These are phyloP conservation scores for Uria aalge DNA, from an alignment of 2,113 vertebrate genomes.

Conservation along the genomic window DNA sequence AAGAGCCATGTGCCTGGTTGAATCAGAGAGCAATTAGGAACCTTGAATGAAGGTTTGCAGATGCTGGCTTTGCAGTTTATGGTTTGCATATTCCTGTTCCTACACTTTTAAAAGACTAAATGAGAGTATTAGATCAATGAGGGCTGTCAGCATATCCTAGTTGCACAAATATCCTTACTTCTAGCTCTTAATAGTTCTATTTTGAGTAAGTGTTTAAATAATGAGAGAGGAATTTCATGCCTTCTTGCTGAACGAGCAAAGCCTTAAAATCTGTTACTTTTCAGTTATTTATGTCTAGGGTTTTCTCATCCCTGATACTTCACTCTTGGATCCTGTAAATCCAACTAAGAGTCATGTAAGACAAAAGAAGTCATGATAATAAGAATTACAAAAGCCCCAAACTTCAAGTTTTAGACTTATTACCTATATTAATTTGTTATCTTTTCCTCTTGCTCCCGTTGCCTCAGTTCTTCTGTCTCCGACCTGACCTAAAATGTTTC, in stretches of 20 bases:
- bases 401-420: not conserved
- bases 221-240: not conserved
- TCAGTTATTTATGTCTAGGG: not conserved
- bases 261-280: not conserved
- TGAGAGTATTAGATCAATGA: not conserved
- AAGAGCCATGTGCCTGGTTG: not conserved
- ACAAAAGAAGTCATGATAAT: not conserved
- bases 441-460: not conserved
- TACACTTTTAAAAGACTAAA: not conserved
- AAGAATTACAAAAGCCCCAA: not conserved
- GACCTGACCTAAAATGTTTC: not conserved
- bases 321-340: not conserved
- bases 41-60: conserved; percentile 12
- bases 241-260: not conserved
- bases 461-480: not conserved
- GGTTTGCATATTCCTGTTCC: not conserved
- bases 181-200: not conserved
- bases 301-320: not conserved
- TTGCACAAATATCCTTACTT: not conserved
- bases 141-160: not conserved
- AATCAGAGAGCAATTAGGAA: not conserved
- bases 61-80: conserved; percentile 1
- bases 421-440: not conserved
- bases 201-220: not conserved
- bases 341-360: not conserved